Percentiles rank a stretch among this genome's conserved stretches.
Conservation (phyloP, 2,797 vertebrate genomes). For the Sebastiscus tertius region DNA sequence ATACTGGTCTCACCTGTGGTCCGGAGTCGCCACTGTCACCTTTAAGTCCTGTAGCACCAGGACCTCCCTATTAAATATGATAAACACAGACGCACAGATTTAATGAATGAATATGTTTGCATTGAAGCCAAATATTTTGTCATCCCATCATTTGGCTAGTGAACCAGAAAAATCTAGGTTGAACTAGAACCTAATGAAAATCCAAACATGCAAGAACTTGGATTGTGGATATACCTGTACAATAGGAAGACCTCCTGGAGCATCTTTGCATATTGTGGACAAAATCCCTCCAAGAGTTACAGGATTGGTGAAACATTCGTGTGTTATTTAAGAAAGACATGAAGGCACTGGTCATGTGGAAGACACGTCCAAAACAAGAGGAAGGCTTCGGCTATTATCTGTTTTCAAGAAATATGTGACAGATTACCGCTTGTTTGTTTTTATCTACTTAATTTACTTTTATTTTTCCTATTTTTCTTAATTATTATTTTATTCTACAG, state of each 20-base stretch:
- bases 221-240: background rate
- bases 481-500: no score
- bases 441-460: no score
- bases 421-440: background rate
- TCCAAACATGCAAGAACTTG: conserved; percentile 18
- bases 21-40: conserved; percentile 93
- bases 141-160: background rate
- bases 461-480: no score
- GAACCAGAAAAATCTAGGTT: background rate
- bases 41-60: conserved; percentile 91
- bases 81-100: background rate
- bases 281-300: background rate
- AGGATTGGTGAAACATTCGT: background rate
- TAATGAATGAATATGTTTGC: background rate
- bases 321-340: background rate
- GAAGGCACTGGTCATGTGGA: background rate
- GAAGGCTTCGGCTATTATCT: background rate
- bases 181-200: background rate
- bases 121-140: conserved; percentile 1
- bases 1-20: conserved; percentile 85
- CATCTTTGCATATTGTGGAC: background rate
- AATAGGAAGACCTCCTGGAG: conserved; percentile 2
- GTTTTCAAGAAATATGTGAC: background rate
- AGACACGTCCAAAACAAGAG: background rate
- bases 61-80: conserved; percentile 82